Base-by-base conservation (phyloP, 2,888 invertebrate genomes). In the Xestobium rufovillosum region DNA sequence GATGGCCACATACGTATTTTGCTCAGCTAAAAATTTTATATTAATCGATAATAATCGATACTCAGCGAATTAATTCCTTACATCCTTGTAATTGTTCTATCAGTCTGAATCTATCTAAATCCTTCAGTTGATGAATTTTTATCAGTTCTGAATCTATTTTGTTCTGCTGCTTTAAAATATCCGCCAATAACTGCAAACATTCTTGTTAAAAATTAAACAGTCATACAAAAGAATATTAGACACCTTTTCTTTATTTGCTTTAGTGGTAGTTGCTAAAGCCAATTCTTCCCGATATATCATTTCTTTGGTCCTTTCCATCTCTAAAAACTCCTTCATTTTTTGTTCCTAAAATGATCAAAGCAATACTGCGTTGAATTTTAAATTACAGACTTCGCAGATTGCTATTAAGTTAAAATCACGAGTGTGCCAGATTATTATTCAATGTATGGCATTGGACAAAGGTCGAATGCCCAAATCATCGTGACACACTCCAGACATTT, bases 111-210 rank as follows among this genome's bases (percentile, higher is more conserved):
- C 75, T 65, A 45, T 80, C 80, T 26, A 64, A 55, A 56, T 84
- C 83, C 61, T 72, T 77, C 47, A 71, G 70, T 55, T 72, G 74
- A 50, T 84, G 84, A 38, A 83, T 70, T 65, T 76, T 78, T 40
- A 72, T 72, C 45, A 85, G 72, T 62, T 83, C 75, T 43, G 64
- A 65, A 55, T 83, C 83, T 26, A 83, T 63, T 52, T 75, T 72
- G 39, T 68, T 70, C 63, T 83, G 83, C 53, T 81, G 74, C 53
- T 72, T 58, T 36, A 76, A 64, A 47, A 82, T 65, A 54, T 71
- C 66, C 45, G 67, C 67, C 45, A 73, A 50, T 16, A 75, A 61
- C 72, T 73, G 47, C 44, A 61, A 56, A 34, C 41, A 41, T 8
- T 19, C n/a, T 34, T 32, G 29, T 31, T 36, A 17, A 38, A 36